phyloP scores from a whole-genome alignment of 2,888 invertebrate species.

The Nezara viridula region DNA sequence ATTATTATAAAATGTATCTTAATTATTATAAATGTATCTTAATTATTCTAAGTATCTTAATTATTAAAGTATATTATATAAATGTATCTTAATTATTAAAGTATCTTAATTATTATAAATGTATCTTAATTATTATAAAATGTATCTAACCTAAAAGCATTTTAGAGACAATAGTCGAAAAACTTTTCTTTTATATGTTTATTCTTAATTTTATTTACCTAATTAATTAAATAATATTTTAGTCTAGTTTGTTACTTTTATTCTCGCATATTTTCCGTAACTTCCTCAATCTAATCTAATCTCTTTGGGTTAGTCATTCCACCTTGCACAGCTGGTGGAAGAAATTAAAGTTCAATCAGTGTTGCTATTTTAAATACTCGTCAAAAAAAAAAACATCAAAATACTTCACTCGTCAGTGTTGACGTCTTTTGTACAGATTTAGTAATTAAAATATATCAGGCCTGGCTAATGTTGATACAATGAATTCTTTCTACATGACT shows the following conservation, averaged over 20 bases:
- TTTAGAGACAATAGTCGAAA: too few species aligned
- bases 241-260: background rate
- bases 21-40: too few species aligned
- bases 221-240: too few species aligned
- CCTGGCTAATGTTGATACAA: background rate
- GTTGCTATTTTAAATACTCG: background rate
- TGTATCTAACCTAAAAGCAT: too few species aligned
- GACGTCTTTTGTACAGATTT: background rate
- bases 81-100: too few species aligned
- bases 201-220: too few species aligned
- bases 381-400: background rate
- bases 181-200: too few species aligned
- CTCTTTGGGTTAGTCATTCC: background rate
- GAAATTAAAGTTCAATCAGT: slow-evolving; percentile 19
- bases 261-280: background rate
- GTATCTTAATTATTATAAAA: too few species aligned
- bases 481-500: background rate
- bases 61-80: too few species aligned
- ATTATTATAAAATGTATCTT: too few species aligned
- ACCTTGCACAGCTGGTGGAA: background rate
- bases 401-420: background rate
- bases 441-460: background rate
- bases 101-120: too few species aligned
- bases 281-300: background rate
- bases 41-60: too few species aligned